These are phyloP conservation scores for Pygmarrhopalites habei DNA, from an alignment of 1,140 invertebrate genomes.

Conservation along the genomic window DNA sequence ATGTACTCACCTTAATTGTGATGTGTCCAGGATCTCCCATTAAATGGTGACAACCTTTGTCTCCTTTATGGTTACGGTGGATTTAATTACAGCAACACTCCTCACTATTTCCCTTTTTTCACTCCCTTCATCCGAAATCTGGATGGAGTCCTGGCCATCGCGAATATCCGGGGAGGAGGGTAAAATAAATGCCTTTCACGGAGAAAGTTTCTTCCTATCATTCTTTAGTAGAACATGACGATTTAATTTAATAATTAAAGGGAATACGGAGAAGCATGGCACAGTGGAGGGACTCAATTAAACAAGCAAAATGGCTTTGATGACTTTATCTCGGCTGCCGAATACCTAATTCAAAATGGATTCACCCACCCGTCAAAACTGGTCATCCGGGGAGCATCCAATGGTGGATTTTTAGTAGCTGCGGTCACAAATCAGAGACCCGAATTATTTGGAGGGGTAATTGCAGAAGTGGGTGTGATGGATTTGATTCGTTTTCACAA, in stretches of 20 bases:
- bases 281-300: constrained; percentile 76
- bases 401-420: constrained; percentile 58
- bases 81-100: constrained; percentile 86
- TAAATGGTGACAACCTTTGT: constrained; percentile 64
- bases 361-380: constrained; percentile 70
- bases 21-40: constrained; percentile 13
- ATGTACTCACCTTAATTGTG: neutral
- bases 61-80: constrained; percentile 95
- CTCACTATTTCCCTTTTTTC: constrained; percentile 71
- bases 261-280: constrained; percentile 96
- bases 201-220: too few relatives aligned
- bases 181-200: constrained; percentile 45
- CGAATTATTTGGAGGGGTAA: constrained; percentile 82
- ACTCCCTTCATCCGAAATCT: constrained; percentile 78
- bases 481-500: constrained; percentile 83
- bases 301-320: constrained; percentile 98
- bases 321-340: constrained; percentile 87
- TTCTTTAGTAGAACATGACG: too few relatives aligned
- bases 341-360: constrained; percentile 75
- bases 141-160: constrained; percentile 78
- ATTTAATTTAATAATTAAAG: constrained; percentile 47
- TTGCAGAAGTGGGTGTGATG: constrained; percentile 67
- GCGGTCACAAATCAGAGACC: constrained; percentile 91
- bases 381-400: constrained; percentile 66
- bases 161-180: constrained; percentile 94